Conservation (phyloP, 1,140 invertebrate species). For the Trypoxylus dichotomus region DNA sequence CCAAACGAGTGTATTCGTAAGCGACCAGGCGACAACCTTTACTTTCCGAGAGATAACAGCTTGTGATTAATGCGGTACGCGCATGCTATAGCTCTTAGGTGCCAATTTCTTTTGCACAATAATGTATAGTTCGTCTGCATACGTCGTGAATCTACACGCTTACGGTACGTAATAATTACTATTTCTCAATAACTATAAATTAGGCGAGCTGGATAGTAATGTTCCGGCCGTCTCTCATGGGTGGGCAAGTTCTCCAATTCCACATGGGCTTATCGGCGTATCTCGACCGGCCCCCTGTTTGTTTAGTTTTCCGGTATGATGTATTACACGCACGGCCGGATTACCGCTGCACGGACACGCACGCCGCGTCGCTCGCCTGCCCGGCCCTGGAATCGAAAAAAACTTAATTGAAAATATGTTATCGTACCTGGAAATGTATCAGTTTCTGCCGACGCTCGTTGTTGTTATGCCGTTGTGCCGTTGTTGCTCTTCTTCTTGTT, state of each 20-base stretch:
- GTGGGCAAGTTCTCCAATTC: conserved; percentile 49
- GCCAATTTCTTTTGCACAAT: too few relatives aligned
- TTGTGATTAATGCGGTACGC: not conserved
- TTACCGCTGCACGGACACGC: not conserved
- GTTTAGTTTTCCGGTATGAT: conserved; percentile 41
- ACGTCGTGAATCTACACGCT: not conserved
- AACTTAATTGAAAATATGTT: conserved; percentile 24
- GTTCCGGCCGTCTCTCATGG: conserved; percentile 36
- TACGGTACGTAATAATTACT: conserved; percentile 29
- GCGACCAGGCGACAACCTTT: too few relatives aligned
- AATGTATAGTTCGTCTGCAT: not conserved
- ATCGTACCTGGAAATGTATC: not conserved
- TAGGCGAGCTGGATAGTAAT: conserved; percentile 28
- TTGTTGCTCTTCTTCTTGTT: not conserved
- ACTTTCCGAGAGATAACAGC: not conserved
- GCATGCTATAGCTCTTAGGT: not conserved
- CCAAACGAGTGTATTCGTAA: too few relatives aligned
- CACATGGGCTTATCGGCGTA: conserved; percentile 42
- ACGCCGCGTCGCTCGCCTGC: not conserved
- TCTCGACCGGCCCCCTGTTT: conserved; percentile 44
- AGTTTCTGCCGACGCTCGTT: not conserved
- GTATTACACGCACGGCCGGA: conserved; percentile 34
- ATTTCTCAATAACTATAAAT: conserved; percentile 44
- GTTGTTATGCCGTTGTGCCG: not conserved
- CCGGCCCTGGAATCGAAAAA: not conserved